Evolutionary conservation across 2,888 invertebrate species (phyloP).

Genomic region (Eristalinus aeneus): DNA sequence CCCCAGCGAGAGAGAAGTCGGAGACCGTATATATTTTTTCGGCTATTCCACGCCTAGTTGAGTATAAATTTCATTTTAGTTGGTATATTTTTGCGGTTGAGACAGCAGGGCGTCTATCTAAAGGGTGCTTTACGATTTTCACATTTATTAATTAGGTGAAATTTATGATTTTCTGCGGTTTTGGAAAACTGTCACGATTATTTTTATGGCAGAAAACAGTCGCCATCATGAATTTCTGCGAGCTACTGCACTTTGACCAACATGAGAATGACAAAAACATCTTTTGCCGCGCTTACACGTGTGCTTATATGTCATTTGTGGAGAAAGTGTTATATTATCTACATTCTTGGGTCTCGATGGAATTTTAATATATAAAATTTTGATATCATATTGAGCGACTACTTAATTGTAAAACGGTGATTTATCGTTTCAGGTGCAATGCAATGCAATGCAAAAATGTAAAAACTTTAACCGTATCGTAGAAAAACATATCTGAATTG

Average conservation of each 20-base stretch:
- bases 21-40: conserved; percentile 31
- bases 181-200: conserved; percentile 67
- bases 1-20: conserved; percentile 44
- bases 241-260: conserved; percentile 24
- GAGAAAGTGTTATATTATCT: conserved; percentile 11
- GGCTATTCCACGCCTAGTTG: conserved; percentile 5
- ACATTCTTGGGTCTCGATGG: too few relatives aligned
- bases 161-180: conserved; percentile 67
- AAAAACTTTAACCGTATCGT: too few relatives aligned
- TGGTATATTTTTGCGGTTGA: conserved; percentile 13
- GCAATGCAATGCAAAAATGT: too few relatives aligned
- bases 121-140: conserved; percentile 39
- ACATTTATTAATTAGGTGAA: conserved; percentile 56
- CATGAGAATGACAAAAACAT: background rate
- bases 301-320: background rate
- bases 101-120: conserved; percentile 11
- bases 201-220: conserved; percentile 71
- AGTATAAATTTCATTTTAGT: conserved; percentile 4
- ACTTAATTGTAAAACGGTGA: too few relatives aligned
- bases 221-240: conserved; percentile 69
- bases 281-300: conserved; percentile 15
- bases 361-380: too few relatives aligned
- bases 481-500: too few relatives aligned
- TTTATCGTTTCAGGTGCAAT: too few relatives aligned
- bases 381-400: too few relatives aligned